Evolutionary conservation across 2,888 invertebrate genomes (phyloP).

Genomic region (Archips xylosteana): DNA sequence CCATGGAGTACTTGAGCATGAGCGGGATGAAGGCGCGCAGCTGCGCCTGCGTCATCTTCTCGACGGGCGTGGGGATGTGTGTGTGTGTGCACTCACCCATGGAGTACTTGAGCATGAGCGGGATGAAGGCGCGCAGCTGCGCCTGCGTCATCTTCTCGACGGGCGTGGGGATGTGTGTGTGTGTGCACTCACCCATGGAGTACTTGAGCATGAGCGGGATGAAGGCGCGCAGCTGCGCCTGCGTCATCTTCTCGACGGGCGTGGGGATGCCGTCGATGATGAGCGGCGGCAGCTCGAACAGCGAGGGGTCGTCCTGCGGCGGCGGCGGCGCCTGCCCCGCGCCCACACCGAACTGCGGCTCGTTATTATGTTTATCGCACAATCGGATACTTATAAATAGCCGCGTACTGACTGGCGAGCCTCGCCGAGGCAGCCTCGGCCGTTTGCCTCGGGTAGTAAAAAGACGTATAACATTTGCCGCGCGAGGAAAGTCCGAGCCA

Average conservation of each 20-base stretch:
- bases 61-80: slow-evolving; percentile 94
- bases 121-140: slow-evolving; percentile 97
- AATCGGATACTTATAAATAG: background rate
- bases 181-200: slow-evolving; percentile 90
- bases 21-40: slow-evolving; percentile 98
- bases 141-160: slow-evolving; percentile 99
- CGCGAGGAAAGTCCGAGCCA: too few species aligned
- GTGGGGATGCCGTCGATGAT: slow-evolving; percentile 99
- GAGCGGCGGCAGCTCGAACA: slow-evolving; percentile 97
- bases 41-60: slow-evolving; percentile 99
- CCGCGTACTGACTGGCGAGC: background rate
- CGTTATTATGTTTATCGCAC: slow-evolving; percentile 39
- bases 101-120: slow-evolving; percentile 98
- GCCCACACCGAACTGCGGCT: slow-evolving; percentile 88
- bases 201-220: slow-evolving; percentile 99
- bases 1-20: slow-evolving; percentile 99
- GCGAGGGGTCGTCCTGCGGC: slow-evolving; percentile 94
- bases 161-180: slow-evolving; percentile 89
- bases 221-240: slow-evolving; percentile 97
- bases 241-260: slow-evolving; percentile 99
- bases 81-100: slow-evolving; percentile 87
- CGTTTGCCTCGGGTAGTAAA: too few species aligned
- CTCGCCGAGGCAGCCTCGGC: too few species aligned
- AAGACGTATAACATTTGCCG: too few species aligned
- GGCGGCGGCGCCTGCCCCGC: slow-evolving; percentile 80